phyloP scores from a whole-genome alignment of 2,888 invertebrate genomes.

The Ypsolopha sequella region DNA sequence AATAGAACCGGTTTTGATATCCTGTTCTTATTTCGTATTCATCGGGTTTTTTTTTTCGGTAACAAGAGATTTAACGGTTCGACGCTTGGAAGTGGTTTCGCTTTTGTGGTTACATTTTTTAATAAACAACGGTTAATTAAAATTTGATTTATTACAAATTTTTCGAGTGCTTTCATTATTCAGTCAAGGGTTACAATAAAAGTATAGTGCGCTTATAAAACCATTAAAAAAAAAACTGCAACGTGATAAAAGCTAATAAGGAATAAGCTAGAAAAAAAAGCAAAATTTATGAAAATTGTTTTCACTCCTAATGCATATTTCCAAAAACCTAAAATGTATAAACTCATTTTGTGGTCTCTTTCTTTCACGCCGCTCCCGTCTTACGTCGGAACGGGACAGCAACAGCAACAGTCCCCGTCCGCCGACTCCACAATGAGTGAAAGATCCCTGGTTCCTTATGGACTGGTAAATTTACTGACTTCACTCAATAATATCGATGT shows the following conservation, averaged over 20 bases:
- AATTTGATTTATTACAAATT: slow-evolving; percentile 60
- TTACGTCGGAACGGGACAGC: slow-evolving; percentile 39
- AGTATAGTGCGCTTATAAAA: background rate
- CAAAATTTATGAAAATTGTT: background rate
- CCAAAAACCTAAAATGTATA: background rate
- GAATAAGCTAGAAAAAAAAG: no score
- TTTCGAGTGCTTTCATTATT: slow-evolving; percentile 12
- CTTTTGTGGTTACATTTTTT: slow-evolving; percentile 61
- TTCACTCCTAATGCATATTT: background rate
- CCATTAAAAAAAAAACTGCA: background rate
- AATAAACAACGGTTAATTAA: slow-evolving; percentile 50
- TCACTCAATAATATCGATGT: slow-evolving; percentile 57
- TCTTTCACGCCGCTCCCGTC: slow-evolving; percentile 36
- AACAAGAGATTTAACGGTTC: slow-evolving; percentile 65
- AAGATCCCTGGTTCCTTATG: slow-evolving; percentile 61
- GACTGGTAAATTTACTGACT: slow-evolving; percentile 66
- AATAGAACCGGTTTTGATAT: slow-evolving; percentile 60
- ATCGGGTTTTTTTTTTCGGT: slow-evolving; percentile 37
- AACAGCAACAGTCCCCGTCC: slow-evolving; percentile 64
- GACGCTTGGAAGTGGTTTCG: slow-evolving; percentile 38
- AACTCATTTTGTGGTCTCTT: slow-evolving; percentile 18
- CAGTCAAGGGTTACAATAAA: background rate
- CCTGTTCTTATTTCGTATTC: slow-evolving; percentile 52
- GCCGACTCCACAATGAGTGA: slow-evolving; percentile 69
- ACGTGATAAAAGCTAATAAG: no score